These are phyloP conservation scores for Drosophila paranaensis DNA, from an alignment of 2,888 invertebrate genomes.

Conservation along the genomic window DNA sequence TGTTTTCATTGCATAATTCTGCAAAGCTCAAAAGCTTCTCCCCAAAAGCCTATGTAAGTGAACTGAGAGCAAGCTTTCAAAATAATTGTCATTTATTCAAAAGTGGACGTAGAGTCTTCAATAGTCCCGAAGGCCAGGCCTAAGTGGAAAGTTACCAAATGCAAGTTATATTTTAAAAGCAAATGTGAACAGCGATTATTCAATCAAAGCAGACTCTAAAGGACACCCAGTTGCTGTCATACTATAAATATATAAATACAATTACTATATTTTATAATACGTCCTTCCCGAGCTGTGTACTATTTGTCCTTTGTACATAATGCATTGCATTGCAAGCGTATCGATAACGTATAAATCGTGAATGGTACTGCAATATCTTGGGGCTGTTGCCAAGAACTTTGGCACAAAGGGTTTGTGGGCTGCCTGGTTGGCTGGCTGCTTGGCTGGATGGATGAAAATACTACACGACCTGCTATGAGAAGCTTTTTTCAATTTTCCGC, in stretches of 20 bases:
- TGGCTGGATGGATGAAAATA: slow-evolving; percentile 32
- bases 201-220: neutral
- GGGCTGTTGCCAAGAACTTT: slow-evolving; percentile 63
- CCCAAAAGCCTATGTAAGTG: neutral
- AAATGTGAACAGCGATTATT: neutral
- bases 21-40: too few species aligned
- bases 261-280: slow-evolving; percentile 39
- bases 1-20: too few species aligned
- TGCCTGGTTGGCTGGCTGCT: slow-evolving; percentile 9
- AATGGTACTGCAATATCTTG: slow-evolving; percentile 68
- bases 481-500: slow-evolving; percentile 84
- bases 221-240: neutral
- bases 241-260: slow-evolving; percentile 17
- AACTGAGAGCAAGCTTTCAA: neutral
- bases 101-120: neutral
- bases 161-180: neutral
- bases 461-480: slow-evolving; percentile 38
- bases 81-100: neutral
- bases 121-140: too few species aligned
- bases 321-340: slow-evolving; percentile 58
- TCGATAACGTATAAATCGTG: slow-evolving; percentile 71
- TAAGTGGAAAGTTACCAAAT: neutral
- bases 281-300: slow-evolving; percentile 21
- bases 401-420: slow-evolving; percentile 26
- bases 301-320: slow-evolving; percentile 25